These are phyloP conservation scores for Corythornis cristatus DNA, from an alignment of 2,113 vertebrate genomes.

Conservation along the genomic window DNA sequence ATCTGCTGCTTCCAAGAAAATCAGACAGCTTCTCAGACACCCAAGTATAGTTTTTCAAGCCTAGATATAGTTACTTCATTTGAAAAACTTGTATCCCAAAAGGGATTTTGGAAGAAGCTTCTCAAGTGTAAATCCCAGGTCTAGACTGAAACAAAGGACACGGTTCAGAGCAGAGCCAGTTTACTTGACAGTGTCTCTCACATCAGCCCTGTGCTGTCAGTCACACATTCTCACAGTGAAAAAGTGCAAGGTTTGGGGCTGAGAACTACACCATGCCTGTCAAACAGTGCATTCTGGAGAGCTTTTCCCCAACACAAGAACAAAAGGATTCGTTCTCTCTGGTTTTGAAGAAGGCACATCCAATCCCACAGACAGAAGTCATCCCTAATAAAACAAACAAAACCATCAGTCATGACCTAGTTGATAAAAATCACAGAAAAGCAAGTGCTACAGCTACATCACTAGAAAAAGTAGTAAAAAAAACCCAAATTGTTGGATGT, in stretches of 20 bases:
- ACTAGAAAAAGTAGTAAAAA: too few relatives aligned
- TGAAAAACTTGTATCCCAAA: not conserved
- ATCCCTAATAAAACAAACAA: constrained; percentile 15
- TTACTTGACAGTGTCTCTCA: not conserved
- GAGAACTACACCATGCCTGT: not conserved
- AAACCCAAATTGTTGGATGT: not conserved
- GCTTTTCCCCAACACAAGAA: not conserved
- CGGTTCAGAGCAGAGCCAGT: not conserved
- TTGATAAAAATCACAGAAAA: not conserved
- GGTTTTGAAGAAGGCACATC: not conserved
- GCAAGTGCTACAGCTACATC: not conserved
- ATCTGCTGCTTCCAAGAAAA: not conserved
- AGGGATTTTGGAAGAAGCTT: not conserved
- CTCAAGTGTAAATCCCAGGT: not conserved
- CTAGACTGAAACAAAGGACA: not conserved
- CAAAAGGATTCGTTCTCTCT: not conserved
- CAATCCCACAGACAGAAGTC: not conserved
- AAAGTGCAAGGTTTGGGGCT: not conserved
- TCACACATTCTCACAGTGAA: not conserved
- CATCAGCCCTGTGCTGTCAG: not conserved
- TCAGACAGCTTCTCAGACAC: not conserved
- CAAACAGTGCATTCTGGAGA: not conserved
- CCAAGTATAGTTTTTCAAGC: not conserved
- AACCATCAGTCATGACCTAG: not conserved
- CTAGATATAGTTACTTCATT: not conserved